A percentile compares a stretch with the other conserved stretches of the same genome.
Conservation (phyloP, 2,888 invertebrate genomes). For the Coremacera marginata region DNA sequence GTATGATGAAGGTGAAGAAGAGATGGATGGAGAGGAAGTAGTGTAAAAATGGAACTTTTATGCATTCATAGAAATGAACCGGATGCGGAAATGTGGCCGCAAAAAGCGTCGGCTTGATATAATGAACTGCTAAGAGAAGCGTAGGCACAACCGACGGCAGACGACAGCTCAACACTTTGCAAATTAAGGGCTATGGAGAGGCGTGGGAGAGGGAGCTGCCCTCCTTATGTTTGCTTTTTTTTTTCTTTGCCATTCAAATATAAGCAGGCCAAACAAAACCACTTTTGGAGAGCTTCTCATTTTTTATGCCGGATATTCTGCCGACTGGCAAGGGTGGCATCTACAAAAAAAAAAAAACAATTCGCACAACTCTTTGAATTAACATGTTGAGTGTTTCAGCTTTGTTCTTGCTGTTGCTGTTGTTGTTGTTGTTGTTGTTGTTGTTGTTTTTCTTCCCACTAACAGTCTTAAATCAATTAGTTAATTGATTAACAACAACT, state of each 20-base stretch:
- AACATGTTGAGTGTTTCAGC: not conserved
- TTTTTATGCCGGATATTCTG: not conserved
- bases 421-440: not conserved
- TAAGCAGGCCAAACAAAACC: not conserved
- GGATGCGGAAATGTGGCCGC: conserved; percentile 42
- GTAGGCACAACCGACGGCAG: conserved; percentile 14
- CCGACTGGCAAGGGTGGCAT: not conserved
- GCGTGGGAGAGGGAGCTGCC: not conserved
- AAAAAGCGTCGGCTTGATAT: conserved; percentile 22
- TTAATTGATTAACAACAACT: conserved; percentile 61
- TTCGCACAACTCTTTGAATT: not conserved
- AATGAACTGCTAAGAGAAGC: conserved; percentile 19
- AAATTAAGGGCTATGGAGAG: conserved; percentile 3
- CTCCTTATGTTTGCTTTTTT: not conserved
- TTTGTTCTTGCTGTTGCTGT: too few species aligned
- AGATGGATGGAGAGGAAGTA: conserved; percentile 1
- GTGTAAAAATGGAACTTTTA: not conserved
- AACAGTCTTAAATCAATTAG: conserved; percentile 59
- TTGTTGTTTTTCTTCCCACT: not conserved
- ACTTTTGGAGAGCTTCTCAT: not conserved
- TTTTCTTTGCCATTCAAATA: not conserved
- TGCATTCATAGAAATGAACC: conserved; percentile 25
- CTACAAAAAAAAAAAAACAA: not conserved
- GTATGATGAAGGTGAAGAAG: too few species aligned
- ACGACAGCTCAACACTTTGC: conserved; percentile 34